These are phyloP conservation scores for Hartigia nigra DNA, from an alignment of 2,888 invertebrate genomes.

Conservation along the genomic window DNA sequence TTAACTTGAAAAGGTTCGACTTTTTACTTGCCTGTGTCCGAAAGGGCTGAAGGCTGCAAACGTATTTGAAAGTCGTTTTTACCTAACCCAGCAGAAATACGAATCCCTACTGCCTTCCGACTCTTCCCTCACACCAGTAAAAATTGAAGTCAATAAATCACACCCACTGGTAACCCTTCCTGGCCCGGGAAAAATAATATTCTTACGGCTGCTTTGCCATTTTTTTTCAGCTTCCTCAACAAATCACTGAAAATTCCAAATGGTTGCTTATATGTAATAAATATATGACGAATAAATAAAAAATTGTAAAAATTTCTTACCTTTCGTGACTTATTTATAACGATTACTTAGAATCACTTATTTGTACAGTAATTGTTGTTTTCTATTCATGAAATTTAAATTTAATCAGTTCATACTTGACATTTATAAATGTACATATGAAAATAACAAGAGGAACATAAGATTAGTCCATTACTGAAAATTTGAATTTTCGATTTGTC, in stretches of 20 bases:
- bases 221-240: conserved; percentile 18
- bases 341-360: not conserved
- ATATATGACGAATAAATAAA: conserved; percentile 23
- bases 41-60: not conserved
- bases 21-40: not conserved
- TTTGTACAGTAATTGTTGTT: not conserved
- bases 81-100: conserved; percentile 6
- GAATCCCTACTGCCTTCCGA: not conserved
- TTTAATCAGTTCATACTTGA: not conserved
- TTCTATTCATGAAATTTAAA: not conserved
- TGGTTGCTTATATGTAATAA: conserved; percentile 44
- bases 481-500: not conserved
- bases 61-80: conserved; percentile 1
- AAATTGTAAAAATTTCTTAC: no score
- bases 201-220: not conserved
- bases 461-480: not conserved
- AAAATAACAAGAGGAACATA: not conserved
- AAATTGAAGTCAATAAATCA: conserved; percentile 38
- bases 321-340: no score
- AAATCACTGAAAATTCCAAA: conserved; percentile 38
- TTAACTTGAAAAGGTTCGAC: not conserved
- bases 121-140: conserved; percentile 20
- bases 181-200: not conserved
- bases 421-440: not conserved
- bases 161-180: conserved; percentile 13